A percentile compares a stretch with the other conserved stretches of the same genome.
Conservation (phyloP, 2,113 vertebrate species). For the Nansenia antarctica region DNA sequence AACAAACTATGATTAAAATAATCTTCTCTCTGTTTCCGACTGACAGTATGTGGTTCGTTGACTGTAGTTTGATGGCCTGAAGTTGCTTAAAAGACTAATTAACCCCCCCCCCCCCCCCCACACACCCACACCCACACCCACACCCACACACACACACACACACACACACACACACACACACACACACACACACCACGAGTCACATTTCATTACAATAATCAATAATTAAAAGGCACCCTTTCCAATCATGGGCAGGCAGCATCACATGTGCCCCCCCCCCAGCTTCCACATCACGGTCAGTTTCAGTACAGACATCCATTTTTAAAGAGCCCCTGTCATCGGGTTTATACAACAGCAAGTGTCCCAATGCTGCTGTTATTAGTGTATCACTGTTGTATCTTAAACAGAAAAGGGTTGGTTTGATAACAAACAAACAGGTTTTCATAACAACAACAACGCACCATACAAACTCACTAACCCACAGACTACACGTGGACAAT, state of each 20-base stretch:
- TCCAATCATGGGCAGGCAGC: constrained; percentile 64
- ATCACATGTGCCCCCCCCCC: constrained; percentile 63
- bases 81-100: neutral
- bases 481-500: constrained; percentile 30
- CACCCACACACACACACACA: neutral
- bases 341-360: constrained; percentile 45
- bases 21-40: neutral
- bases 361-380: constrained; percentile 24
- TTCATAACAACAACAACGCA: neutral
- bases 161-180: constrained; percentile 1
- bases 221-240: constrained; percentile 73
- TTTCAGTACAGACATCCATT: constrained; percentile 69
- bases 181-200: constrained; percentile 29
- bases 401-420: neutral
- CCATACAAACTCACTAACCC: constrained; percentile 13
- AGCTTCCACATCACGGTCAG: constrained; percentile 36
- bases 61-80: constrained; percentile 2
- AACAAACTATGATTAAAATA: constrained; percentile 13
- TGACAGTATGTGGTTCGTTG: constrained; percentile 7
- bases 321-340: constrained; percentile 58
- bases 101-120: neutral
- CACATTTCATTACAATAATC: constrained; percentile 71
- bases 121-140: neutral
- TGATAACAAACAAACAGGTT: neutral
- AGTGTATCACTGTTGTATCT: constrained; percentile 29